Base-by-base conservation (phyloP, 1,140 invertebrate species). In the Brachionus manjavacas region DNA sequence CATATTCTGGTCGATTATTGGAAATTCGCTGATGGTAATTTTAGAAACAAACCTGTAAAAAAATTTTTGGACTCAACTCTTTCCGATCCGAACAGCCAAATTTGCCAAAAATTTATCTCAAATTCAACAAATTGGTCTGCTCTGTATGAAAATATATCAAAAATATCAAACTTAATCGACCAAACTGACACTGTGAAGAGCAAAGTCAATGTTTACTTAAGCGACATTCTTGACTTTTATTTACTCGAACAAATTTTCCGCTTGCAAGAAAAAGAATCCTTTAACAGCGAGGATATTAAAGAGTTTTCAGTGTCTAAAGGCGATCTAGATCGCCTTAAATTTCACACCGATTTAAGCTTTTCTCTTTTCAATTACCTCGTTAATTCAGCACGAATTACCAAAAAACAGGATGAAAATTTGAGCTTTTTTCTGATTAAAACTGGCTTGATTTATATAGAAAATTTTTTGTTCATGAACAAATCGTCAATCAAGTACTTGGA, bases 401-500 rank as follows among this genome's bases (percentile, higher is more conserved):
- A 49, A 23, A 3, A 49, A 49, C n/a, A 46, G 49, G 66, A 70
- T 14, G 72, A 76, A 49, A 76, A 25, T 49, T 25, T 76, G 16
- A 14, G 8, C 3, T 25, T 76, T 28, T 49, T 49, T 49, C 20
- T 28, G 11, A 52, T 76, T 3, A 76, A 49, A 49, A 76, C 41
- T 14, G 25, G 20, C 9, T 12, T 76, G 3, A 46, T 76, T 23
- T 49, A 49, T 46, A 12, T 76, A 11, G 72, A 76, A 25, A 76
- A 25, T n/a, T 49, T 76, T 76, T 76, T 76, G 31, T 25, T 76
- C 20, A 25, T 49, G 20, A 76, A 76, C n/a, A 76, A 76, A 76
- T 46, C 16, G 1, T 76, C 72, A 3, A 25, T 76, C 25, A 76
- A 76, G 49, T 76, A 49, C 49, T 49, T 76, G 46, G 46, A 35